Conservation (phyloP, 1,140 invertebrate genomes). For the Zaprionus capensis region DNA sequence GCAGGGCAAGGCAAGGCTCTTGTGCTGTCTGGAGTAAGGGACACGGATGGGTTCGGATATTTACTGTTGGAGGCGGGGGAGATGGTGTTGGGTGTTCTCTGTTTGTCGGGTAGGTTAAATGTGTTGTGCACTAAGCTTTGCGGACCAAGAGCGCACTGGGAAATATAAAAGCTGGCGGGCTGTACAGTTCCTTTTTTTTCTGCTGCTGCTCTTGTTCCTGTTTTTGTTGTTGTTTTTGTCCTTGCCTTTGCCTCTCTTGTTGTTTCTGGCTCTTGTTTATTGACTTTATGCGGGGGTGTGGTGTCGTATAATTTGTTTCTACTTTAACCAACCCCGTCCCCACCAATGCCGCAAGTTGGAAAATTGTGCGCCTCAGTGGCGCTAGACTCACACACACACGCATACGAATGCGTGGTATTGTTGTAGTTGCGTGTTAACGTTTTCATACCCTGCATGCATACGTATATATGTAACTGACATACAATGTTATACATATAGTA, state of each 20-base stretch:
- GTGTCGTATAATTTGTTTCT: slow-evolving; percentile 81
- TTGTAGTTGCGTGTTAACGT: slow-evolving; percentile 31
- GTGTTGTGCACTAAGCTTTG: slow-evolving; percentile 47
- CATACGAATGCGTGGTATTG: slow-evolving; percentile 35
- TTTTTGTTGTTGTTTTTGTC: slow-evolving; percentile 44
- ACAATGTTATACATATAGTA: neutral
- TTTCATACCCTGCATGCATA: slow-evolving; percentile 30
- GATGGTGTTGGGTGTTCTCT: slow-evolving; percentile 15
- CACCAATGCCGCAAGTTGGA: slow-evolving; percentile 45
- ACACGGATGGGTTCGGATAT: slow-evolving; percentile 28
- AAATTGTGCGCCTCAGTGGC: slow-evolving; percentile 78
- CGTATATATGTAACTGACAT: neutral
- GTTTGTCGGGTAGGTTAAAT: slow-evolving; percentile 56
- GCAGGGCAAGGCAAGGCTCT: neutral
- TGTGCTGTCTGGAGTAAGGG: slow-evolving; percentile 19
- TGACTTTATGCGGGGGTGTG: slow-evolving; percentile 70
- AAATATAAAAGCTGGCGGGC: slow-evolving; percentile 73
- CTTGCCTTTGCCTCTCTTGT: slow-evolving; percentile 21
- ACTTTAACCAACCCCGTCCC: slow-evolving; percentile 67
- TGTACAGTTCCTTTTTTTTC: slow-evolving; percentile 24
- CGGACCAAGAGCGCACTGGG: slow-evolving; percentile 47
- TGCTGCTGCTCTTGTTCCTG: slow-evolving; percentile 46
- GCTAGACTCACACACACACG: slow-evolving; percentile 38
- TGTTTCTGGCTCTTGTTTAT: slow-evolving; percentile 70
- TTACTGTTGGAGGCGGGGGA: neutral